These are phyloP conservation scores for Psylliodes chrysocephalus DNA, from an alignment of 2,888 invertebrate species.

Conservation along the genomic window DNA sequence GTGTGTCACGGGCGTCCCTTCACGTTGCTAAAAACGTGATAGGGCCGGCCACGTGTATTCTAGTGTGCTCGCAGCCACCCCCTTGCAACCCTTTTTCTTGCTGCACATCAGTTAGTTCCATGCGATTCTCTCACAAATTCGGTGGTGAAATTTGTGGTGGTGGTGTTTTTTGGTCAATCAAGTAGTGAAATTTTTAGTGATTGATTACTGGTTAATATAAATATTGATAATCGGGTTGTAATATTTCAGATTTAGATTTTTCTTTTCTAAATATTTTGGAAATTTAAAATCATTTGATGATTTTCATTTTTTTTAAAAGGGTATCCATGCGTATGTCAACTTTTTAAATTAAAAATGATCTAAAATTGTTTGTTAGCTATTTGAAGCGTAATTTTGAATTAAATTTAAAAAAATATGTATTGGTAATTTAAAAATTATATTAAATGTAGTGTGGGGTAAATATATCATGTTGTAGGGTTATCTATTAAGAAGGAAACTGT, in stretches of 20 bases:
- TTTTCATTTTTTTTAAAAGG: too few relatives aligned
- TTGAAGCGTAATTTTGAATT: too few relatives aligned
- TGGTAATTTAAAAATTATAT: too few relatives aligned
- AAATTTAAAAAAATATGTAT: too few relatives aligned
- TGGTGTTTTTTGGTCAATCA: not conserved
- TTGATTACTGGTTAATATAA: not conserved
- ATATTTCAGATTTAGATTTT: not conserved
- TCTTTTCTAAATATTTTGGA: not conserved
- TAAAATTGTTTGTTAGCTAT: too few relatives aligned
- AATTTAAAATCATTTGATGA: too few relatives aligned
- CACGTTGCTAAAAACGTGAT: conserved; percentile 62
- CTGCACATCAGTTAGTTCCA: conserved; percentile 50
- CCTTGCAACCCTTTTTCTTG: conserved; percentile 51
- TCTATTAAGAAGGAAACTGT: too few relatives aligned
- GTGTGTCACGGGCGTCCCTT: conserved; percentile 39
- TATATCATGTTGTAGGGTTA: too few relatives aligned
- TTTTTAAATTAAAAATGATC: too few relatives aligned
- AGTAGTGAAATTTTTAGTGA: not conserved
- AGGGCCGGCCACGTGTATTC: conserved; percentile 62
- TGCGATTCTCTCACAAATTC: conserved; percentile 63
- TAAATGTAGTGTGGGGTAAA: too few relatives aligned
- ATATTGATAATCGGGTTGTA: conserved; percentile 8
- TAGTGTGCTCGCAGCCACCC: conserved; percentile 65
- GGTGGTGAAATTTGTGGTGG: conserved; percentile 47
- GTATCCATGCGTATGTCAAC: too few relatives aligned